Percentiles rank a stretch among this genome's conserved stretches.
Evolutionary conservation across 2,888 invertebrate genomes (phyloP).

Genomic region (Pardosa pseudoannulata): DNA sequence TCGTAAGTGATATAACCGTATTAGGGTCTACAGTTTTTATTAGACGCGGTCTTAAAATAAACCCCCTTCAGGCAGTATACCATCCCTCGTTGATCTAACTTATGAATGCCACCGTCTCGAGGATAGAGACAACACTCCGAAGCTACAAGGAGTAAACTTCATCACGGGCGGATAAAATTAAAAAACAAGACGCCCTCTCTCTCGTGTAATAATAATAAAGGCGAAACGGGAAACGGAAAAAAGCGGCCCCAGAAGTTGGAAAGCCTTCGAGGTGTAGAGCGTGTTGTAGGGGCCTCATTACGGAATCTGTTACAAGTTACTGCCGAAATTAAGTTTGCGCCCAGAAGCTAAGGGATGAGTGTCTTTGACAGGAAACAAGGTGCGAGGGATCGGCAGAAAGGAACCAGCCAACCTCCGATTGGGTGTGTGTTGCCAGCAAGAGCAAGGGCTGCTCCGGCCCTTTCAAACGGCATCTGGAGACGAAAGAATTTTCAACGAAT

Average conservation of each 20-base stretch:
- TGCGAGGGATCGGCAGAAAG: slow-evolving; percentile 23
- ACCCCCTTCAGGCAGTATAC: slow-evolving; percentile 6
- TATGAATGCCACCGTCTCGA: slow-evolving; percentile 39
- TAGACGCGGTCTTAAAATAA: background rate
- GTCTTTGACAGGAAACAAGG: slow-evolving; percentile 55
- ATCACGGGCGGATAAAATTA: slow-evolving; percentile 56
- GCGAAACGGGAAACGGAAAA: slow-evolving; percentile 15
- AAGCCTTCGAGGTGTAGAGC: slow-evolving; percentile 57
- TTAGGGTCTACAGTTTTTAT: too few species aligned
- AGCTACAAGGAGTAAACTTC: slow-evolving; percentile 56
- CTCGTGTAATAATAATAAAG: slow-evolving; percentile 51
- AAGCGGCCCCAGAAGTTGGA: slow-evolving; percentile 24
- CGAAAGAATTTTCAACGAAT: too few species aligned
- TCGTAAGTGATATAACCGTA: too few species aligned
- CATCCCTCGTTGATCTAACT: slow-evolving; percentile 23
- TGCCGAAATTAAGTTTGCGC: slow-evolving; percentile 70
- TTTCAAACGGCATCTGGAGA: too few species aligned
- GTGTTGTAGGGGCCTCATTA: slow-evolving; percentile 63
- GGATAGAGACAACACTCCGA: slow-evolving; percentile 16
- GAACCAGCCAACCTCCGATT: slow-evolving; percentile 10
- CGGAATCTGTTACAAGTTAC: slow-evolving; percentile 71
- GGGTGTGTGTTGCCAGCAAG: background rate
- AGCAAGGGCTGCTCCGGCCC: too few species aligned
- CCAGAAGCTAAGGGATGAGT: slow-evolving; percentile 66
- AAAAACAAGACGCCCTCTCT: slow-evolving; percentile 50